phyloP scores from a whole-genome alignment of 92 coral and sea anemone species.

The Paragorgia papillata region DNA sequence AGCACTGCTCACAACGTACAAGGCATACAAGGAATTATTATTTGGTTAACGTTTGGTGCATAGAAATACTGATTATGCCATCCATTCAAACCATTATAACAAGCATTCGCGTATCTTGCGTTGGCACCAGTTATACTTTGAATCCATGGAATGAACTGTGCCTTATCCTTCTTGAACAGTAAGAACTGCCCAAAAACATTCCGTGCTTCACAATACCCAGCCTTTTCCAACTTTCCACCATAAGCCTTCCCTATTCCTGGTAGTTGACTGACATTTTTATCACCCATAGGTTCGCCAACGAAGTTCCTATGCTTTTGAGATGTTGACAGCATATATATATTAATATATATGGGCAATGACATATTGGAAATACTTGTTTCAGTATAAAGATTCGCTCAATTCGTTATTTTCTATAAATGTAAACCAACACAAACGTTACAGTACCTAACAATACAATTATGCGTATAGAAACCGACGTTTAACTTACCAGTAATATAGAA shows the following conservation, averaged over 20 bases:
- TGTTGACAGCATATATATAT: slow-evolving; percentile 94
- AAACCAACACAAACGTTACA: too few relatives aligned
- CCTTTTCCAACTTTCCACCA: slow-evolving; percentile 67
- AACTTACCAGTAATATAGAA: too few relatives aligned
- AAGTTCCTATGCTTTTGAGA: slow-evolving; percentile 95
- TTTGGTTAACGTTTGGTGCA: too few relatives aligned
- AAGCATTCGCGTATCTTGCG: slow-evolving; percentile 77
- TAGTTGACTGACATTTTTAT: slow-evolving; percentile 79
- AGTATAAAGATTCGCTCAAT: too few relatives aligned
- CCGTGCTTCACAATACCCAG: slow-evolving; percentile 88
- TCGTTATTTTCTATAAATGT: too few relatives aligned
- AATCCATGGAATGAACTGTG: slow-evolving; percentile 84
- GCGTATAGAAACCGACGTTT: too few relatives aligned
- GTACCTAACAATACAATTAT: too few relatives aligned
- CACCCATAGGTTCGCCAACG: slow-evolving; percentile 98
- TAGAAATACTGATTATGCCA: too few relatives aligned
- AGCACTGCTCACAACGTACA: too few relatives aligned
- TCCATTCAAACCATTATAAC: slow-evolving; percentile 84
- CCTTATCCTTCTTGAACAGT: slow-evolving; percentile 86
- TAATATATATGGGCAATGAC: too few relatives aligned
- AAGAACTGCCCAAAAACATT: slow-evolving; percentile 93
- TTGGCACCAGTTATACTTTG: slow-evolving; percentile 71
- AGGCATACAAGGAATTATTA: too few relatives aligned
- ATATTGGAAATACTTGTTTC: too few relatives aligned
- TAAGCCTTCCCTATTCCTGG: slow-evolving; percentile 91